Conservation (phyloP, 2,797 vertebrate species). For the Gobio occitaniae region DNA sequence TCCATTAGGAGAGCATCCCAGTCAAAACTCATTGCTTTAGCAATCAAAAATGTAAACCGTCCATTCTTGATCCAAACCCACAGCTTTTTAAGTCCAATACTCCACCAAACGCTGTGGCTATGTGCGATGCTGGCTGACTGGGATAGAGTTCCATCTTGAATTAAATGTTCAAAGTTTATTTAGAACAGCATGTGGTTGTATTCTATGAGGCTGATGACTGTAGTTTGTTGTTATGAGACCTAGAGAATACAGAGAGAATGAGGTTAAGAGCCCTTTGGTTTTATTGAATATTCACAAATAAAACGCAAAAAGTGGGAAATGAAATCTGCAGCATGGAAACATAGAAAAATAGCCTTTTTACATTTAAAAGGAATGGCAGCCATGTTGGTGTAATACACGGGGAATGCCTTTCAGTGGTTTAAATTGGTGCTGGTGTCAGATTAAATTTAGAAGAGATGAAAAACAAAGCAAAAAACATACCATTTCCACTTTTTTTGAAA, state of each 20-base stretch:
- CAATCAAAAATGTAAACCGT: constrained; percentile 67
- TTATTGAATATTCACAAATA: constrained; percentile 53
- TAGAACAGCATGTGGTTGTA: constrained; percentile 68
- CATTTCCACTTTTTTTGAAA: constrained; percentile 16
- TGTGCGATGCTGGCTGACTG: constrained; percentile 71
- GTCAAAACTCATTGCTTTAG: constrained; percentile 77
- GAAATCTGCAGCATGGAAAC: constrained; percentile 59
- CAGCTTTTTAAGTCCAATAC: constrained; percentile 48
- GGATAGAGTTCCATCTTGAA: constrained; percentile 65
- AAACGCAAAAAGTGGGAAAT: constrained; percentile 42
- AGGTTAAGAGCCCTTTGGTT: constrained; percentile 81
- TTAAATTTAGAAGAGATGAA: constrained; percentile 5
- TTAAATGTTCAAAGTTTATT: constrained; percentile 75
- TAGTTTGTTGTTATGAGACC: constrained; percentile 99
- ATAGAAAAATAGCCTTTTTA: constrained; percentile 47
- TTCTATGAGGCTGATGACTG: constrained; percentile 95
- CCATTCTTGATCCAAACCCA: constrained; percentile 47
- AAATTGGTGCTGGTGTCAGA: constrained; percentile 2
- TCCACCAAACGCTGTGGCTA: constrained; percentile 51
- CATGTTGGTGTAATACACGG: constrained; percentile 66
- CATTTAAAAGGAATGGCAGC: constrained; percentile 66
- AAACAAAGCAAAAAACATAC: constrained; percentile 14
- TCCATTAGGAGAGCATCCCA: constrained; percentile 69
- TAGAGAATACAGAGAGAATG: constrained; percentile 87
- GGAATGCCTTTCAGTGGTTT: constrained; percentile 68